Percentiles rank a stretch among this genome's conserved stretches.
Conservation (phyloP, 2,113 vertebrate species). For the Vidua chalybeata region DNA sequence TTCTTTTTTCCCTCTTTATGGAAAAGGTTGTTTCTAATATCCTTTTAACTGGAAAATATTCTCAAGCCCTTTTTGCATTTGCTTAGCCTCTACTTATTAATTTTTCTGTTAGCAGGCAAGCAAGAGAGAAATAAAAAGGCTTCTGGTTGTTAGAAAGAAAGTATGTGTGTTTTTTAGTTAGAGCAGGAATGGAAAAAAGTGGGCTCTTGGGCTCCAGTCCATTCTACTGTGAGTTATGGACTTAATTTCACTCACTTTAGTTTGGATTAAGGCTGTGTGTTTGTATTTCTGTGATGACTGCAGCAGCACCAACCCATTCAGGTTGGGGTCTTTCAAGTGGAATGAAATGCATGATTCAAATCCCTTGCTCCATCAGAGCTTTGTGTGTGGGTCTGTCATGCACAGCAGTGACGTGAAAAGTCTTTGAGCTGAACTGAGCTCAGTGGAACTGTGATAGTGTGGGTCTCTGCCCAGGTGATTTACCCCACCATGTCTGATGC, state of each 20-base stretch:
- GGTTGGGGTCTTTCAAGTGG: not conserved
- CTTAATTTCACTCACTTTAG: not conserved
- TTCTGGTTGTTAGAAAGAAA: not conserved
- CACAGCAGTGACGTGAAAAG: rapidly evolving
- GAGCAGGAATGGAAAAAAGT: not conserved
- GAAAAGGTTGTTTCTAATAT: conserved; percentile 16
- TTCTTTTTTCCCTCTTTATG: not conserved
- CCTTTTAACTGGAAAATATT: conserved; percentile 47
- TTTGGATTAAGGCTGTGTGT: not conserved
- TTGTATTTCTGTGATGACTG: conserved; percentile 7
- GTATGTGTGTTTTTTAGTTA: conserved; percentile 15
- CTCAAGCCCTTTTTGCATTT: conserved; percentile 39
- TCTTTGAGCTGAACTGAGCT: not conserved
- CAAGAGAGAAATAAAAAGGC: not conserved
- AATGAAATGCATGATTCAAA: conserved; percentile 1
- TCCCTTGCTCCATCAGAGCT: not conserved
- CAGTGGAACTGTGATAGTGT: not conserved
- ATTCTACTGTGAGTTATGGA: not conserved
- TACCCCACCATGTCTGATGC: rapidly evolving
- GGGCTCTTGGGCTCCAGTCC: conserved; percentile 18
- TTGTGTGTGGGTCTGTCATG: not conserved
- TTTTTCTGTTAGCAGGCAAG: conserved; percentile 7
- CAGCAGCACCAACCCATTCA: not conserved
- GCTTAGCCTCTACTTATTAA: conserved; percentile 33
- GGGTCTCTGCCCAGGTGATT: not conserved